Base-by-base conservation (phyloP, 2,797 vertebrate genomes). In the Acipenser oxyrinchus region DNA sequence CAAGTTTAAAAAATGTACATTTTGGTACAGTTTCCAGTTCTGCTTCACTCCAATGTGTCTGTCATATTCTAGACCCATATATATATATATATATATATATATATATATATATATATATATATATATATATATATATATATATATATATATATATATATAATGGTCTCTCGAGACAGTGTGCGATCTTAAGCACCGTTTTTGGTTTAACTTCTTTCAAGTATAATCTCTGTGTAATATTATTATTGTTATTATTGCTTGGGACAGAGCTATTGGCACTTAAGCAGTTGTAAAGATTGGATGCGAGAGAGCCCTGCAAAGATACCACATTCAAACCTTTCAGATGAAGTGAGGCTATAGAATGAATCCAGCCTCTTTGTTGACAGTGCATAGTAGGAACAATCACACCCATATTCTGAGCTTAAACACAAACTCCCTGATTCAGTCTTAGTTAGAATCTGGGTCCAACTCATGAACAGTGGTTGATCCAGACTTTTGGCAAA, bases 251-350 rank as follows among this genome's bases (percentile, higher is more conserved):
- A 87, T 86, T 94, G 91, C 93, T 95, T 94, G 76, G 79, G 84
- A 85, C 79, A 81, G 92, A 93, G 93, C 91, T 91, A 83, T 83
- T 91, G 87, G 91, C 90, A 93, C 88, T 88, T 87, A 77, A 92
- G 92, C 92, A 89, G 85, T 91, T 84, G 81, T 88, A 90, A 89
- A 89, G 91, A 91, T 89, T 83, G 88, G 91, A 86, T 84, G 84
- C 87, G 84, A 86, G 85, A 83, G 84, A 90, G 89, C 88, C 89
- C 86, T 83, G 88, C 86, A 80, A 86, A 89, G 87, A 84, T 84
- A 86, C 89, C 37, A 37, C 37, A 37, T 37, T 37, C 37, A 37
- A 37, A 5, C 37, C 37, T 37, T 37, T 37, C 37, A 37, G 37
- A 37, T 37, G 37, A 37, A 37, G 37, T 5, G 5, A 37, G 37